Conservation (phyloP, 2,888 invertebrate genomes). For the Pristionchus maxplancki region DNA sequence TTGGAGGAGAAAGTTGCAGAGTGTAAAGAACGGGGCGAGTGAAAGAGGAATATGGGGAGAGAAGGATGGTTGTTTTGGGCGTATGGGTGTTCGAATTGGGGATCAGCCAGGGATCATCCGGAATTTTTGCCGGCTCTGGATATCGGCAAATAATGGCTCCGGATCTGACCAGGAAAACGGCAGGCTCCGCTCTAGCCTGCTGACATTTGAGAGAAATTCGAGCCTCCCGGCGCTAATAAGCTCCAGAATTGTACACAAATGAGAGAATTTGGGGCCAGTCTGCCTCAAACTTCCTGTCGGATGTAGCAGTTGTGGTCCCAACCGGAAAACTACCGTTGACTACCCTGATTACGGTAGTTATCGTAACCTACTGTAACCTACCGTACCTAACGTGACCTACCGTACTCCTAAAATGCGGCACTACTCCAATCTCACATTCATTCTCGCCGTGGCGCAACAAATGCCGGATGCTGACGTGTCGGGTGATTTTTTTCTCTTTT, state of each 20-base stretch:
- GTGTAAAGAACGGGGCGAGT: not conserved
- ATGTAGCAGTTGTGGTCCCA: not conserved
- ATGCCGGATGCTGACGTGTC: constrained; percentile 28
- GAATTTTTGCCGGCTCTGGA: not conserved
- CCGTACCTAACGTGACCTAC: not conserved
- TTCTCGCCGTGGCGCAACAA: not conserved
- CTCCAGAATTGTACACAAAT: not conserved
- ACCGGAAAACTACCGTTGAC: not conserved
- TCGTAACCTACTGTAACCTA: not conserved
- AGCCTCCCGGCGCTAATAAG: not conserved
- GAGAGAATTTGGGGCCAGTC: not conserved
- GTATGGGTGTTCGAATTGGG: not conserved
- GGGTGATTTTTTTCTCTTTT: not conserved
- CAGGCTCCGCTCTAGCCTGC: not conserved
- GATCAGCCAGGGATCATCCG: not conserved
- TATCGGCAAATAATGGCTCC: not conserved
- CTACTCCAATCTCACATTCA: constrained; percentile 4
- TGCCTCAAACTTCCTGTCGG: not conserved
- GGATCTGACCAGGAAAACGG: not conserved
- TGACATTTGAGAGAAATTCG: not conserved
- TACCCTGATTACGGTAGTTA: not conserved
- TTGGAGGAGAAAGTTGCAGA: not conserved
- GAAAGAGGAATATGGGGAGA: not conserved
- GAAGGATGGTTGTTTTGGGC: not conserved
- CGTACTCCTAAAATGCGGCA: not conserved